A percentile compares a stretch with the other conserved stretches of the same genome.
Conservation (phyloP, 2,888 invertebrate species). For the Chromoteleia sp. region DNA sequence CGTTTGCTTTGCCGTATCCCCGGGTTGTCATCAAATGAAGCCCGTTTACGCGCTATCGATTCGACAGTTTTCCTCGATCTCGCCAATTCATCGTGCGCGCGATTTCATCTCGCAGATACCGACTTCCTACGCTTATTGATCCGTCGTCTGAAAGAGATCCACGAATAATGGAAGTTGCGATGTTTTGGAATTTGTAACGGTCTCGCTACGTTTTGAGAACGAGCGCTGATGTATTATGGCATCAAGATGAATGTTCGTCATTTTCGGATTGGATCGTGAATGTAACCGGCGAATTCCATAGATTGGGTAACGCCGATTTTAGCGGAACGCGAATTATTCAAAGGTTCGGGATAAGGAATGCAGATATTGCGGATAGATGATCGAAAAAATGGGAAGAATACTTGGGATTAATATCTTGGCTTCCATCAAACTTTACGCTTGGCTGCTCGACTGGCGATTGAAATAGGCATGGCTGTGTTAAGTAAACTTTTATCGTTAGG, state of each 20-base stretch:
- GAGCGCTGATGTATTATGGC: slow-evolving; percentile 38
- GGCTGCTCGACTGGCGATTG: too few relatives aligned
- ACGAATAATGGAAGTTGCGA: slow-evolving; percentile 42
- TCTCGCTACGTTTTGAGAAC: slow-evolving; percentile 30
- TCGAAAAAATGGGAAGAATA: slow-evolving; percentile 12
- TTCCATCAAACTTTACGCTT: slow-evolving; percentile 8
- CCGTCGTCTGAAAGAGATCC: slow-evolving; percentile 50
- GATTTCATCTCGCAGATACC: slow-evolving; percentile 58
- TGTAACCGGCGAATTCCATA: slow-evolving; percentile 24
- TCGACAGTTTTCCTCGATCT: slow-evolving; percentile 61
- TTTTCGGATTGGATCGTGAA: slow-evolving; percentile 38
- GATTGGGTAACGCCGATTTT: slow-evolving; percentile 45
- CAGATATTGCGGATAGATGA: slow-evolving; percentile 1
- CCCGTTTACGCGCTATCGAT: slow-evolving; percentile 65
- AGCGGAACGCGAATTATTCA: slow-evolving; percentile 27
- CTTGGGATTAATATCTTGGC: slow-evolving; percentile 9
- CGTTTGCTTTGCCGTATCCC: slow-evolving; percentile 74
- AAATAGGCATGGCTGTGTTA: too few relatives aligned
- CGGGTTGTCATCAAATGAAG: slow-evolving; percentile 73
- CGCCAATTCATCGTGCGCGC: slow-evolving; percentile 56
- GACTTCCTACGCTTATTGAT: slow-evolving; percentile 59
- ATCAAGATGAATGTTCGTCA: slow-evolving; percentile 50
- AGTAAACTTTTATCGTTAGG: too few relatives aligned
- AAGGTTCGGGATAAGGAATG: slow-evolving; percentile 13
- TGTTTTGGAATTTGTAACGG: slow-evolving; percentile 58